Base-by-base conservation (phyloP, 2,113 vertebrate species). In the Cygnus atratus region DNA sequence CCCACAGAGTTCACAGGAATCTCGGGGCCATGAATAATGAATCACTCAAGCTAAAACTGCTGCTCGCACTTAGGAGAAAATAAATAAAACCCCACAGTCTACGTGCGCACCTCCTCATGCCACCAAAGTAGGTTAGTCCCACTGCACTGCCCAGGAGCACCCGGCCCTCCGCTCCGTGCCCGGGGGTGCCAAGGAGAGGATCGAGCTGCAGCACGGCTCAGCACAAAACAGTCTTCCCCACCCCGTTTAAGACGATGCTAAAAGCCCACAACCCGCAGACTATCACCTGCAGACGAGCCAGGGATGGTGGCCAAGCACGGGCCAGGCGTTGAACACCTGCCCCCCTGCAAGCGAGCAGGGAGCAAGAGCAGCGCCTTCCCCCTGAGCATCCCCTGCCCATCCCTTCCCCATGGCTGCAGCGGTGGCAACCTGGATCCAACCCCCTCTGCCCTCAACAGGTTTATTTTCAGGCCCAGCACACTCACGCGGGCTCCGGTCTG, bases 11-110 rank as follows among this genome's bases (percentile, higher is more conserved):
- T 89, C 88, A 90, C 57, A 92, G 81, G 59, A 86, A 77, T 65
- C 79, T 58, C 41, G 19, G 52, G 63, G 70, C 59, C 80, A 43
- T 24, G 8, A 67, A 67, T 57, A 71, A 91, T 41, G 79, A 95
- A 83, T 76, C 37, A 63, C 55, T 93, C 26, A 21, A 70, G 50
- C 41, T 92, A 63, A 79, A 93, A 58, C 55, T 92, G 79, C 79
- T 74, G 68, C 78, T 68, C 71, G 20, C 59, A 62, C 3, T 1
- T 9, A 88, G 21, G 62, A 52, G 16, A 41, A 65, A 41, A 63
- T 28, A 41, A 65, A 41, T 28, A 9, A 54, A 63, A 77, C 37
- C 12, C 78, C 44, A 33, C 9, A 9, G 10, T 37, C 66, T 79
- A 78, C 66, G 33, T 13, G 39, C 21, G 44, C 88, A 55, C 26